Percentiles rank a stretch among this genome's conserved stretches.
Conservation (phyloP, 2,888 invertebrate genomes). For the Dichetophora obliterata region DNA sequence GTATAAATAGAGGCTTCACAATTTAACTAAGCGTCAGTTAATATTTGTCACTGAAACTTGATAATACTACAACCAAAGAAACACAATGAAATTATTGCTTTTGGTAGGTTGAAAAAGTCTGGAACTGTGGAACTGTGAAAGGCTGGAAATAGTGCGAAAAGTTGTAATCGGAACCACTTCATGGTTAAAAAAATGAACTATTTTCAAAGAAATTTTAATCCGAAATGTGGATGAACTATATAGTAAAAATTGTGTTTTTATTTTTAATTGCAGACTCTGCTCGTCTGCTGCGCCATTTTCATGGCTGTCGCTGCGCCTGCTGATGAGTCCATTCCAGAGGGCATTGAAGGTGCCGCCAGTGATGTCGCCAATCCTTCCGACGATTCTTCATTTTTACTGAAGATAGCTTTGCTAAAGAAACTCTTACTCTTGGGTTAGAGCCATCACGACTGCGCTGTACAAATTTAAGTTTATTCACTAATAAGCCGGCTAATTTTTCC, state of each 20-base stretch:
- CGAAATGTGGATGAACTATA: conserved; percentile 12
- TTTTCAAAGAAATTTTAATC: neutral
- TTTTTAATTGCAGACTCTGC: conserved; percentile 54
- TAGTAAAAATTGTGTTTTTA: neutral
- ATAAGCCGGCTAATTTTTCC: neutral
- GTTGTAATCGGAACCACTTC: neutral
- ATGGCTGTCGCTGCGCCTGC: conserved; percentile 60
- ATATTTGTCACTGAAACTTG: conserved; percentile 55
- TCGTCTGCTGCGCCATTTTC: conserved; percentile 59
- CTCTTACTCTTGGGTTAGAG: conserved; percentile 60
- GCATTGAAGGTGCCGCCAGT: conserved; percentile 58
- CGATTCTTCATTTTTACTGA: conserved; percentile 60
- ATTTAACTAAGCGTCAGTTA: conserved; percentile 58
- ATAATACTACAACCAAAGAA: conserved; percentile 21
- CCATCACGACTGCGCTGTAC: neutral
- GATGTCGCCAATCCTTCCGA: conserved; percentile 59
- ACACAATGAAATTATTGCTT: conserved; percentile 61
- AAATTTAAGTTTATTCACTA: neutral
- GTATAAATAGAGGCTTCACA: conserved; percentile 57
- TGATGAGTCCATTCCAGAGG: conserved; percentile 63
- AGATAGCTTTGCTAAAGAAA: conserved; percentile 61
- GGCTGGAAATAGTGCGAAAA: neutral
- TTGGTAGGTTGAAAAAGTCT: conserved; percentile 56
- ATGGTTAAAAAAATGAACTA: neutral
- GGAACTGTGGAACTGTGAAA: neutral